phyloP scores from a whole-genome alignment of 2,888 invertebrate genomes.

The Phyllotreta striolata region DNA sequence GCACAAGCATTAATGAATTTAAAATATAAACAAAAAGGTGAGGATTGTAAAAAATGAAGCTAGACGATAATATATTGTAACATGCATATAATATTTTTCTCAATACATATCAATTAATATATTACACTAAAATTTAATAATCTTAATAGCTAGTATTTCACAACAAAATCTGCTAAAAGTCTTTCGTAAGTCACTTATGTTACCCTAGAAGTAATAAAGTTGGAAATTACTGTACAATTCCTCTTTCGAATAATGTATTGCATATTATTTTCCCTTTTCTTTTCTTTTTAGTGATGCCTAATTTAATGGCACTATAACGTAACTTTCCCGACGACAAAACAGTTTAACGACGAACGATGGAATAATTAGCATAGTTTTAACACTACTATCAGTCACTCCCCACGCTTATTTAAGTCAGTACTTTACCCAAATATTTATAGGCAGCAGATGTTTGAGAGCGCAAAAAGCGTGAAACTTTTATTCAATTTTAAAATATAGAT shows the following conservation, averaged over 20 bases:
- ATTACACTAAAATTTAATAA: slow-evolving; percentile 23
- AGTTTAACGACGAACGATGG: not conserved
- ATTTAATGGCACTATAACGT: slow-evolving; percentile 50
- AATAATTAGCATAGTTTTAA: not conserved
- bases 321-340: slow-evolving; percentile 40
- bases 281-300: slow-evolving; percentile 42
- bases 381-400: slow-evolving; percentile 9
- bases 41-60: slow-evolving; percentile 5
- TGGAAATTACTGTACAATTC: slow-evolving; percentile 6
- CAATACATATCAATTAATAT: slow-evolving; percentile 18
- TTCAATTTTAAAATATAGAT: too few relatives aligned
- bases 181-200: slow-evolving; percentile 1
- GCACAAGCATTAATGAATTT: too few relatives aligned
- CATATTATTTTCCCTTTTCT: not conserved
- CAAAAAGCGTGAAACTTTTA: too few relatives aligned
- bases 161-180: slow-evolving; percentile 22
- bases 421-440: too few relatives aligned
- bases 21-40: too few relatives aligned
- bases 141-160: slow-evolving; percentile 29
- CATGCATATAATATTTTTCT: slow-evolving; percentile 32
- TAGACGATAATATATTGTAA: slow-evolving; percentile 25
- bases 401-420: slow-evolving; percentile 16
- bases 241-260: not conserved
- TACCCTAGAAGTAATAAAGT: not conserved
- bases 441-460: too few relatives aligned